Conservation (phyloP, 2,113 vertebrate genomes). For the Vireo altiloquus region DNA sequence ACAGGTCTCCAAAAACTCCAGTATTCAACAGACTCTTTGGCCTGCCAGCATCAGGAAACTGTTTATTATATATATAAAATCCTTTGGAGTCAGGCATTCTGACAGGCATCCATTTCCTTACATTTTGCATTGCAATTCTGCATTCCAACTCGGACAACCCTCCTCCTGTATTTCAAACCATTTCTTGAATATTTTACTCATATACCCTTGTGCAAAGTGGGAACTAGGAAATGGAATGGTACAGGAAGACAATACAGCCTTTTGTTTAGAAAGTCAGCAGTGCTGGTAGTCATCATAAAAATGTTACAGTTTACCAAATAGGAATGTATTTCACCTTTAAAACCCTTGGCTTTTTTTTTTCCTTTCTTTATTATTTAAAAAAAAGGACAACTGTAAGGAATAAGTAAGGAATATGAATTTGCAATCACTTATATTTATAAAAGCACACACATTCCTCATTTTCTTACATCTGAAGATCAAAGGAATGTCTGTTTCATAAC, state of each 20-base stretch:
- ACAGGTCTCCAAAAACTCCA: conserved; percentile 69
- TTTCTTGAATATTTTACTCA: conserved; percentile 2
- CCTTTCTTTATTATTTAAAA: not conserved
- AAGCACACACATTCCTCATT: conserved; percentile 50
- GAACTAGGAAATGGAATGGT: conserved; percentile 43
- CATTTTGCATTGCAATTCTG: conserved; percentile 53
- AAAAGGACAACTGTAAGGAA: conserved; percentile 37
- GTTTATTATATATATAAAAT: conserved; percentile 42
- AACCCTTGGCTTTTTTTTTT: conserved; percentile 35
- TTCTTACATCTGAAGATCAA: conserved; percentile 59
- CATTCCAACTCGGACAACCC: conserved; percentile 42
- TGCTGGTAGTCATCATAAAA: conserved; percentile 62
- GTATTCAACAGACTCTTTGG: conserved; percentile 71
- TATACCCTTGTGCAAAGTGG: conserved; percentile 49
- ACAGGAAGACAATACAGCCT: conserved; percentile 56
- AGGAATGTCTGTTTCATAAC: conserved; percentile 55
- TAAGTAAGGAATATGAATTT: conserved; percentile 61
- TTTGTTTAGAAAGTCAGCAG: conserved; percentile 68
- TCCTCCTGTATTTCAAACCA: conserved; percentile 59
- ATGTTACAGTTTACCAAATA: conserved; percentile 58
- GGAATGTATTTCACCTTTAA: conserved; percentile 64
- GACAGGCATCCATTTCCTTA: conserved; percentile 54
- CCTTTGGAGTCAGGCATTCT: conserved; percentile 53
- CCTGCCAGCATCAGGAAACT: conserved; percentile 63
- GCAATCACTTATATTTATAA: conserved; percentile 61